Percentiles rank a stretch among this genome's conserved stretches.
Evolutionary conservation across 2,888 invertebrate species (phyloP).

Genomic region (Spodoptera littoralis): DNA sequence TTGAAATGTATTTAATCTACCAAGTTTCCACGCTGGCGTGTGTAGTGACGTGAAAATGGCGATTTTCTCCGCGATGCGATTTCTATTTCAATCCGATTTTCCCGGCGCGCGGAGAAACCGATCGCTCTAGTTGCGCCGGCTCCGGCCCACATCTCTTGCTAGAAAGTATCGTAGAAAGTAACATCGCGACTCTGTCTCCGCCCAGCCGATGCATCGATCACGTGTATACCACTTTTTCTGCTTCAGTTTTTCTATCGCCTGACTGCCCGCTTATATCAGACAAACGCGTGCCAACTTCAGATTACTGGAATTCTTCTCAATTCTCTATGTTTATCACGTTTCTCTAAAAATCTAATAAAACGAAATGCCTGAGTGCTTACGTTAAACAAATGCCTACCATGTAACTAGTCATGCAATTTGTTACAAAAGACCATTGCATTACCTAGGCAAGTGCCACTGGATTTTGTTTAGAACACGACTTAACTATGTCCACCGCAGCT

Average conservation of each 20-base stretch:
- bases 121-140: conserved; percentile 86
- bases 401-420: conserved; percentile 36
- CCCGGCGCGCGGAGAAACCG: conserved; percentile 87
- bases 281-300: conserved; percentile 53
- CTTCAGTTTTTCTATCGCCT: conserved; percentile 65
- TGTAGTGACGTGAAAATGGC: conserved; percentile 81
- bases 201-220: conserved; percentile 82
- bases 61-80: conserved; percentile 85
- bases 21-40: conserved; percentile 76
- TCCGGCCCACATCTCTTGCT: conserved; percentile 87
- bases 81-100: conserved; percentile 89
- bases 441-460: conserved; percentile 28
- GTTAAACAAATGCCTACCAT: conserved; percentile 14
- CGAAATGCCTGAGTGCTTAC: conserved; percentile 21
- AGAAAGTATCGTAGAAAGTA: conserved; percentile 89
- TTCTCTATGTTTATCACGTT: conserved; percentile 50
- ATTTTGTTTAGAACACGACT: conserved; percentile 39
- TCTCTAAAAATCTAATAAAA: conserved; percentile 43
- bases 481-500: conserved; percentile 37
- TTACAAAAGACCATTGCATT: conserved; percentile 43
- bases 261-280: conserved; percentile 56
- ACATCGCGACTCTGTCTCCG: conserved; percentile 82
- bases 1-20: conserved; percentile 48
- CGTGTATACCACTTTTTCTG: conserved; percentile 77
- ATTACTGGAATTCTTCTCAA: conserved; percentile 53